Evolutionary conservation across 1,140 invertebrate species (phyloP).

Genomic region (Babylonia areolata): DNA sequence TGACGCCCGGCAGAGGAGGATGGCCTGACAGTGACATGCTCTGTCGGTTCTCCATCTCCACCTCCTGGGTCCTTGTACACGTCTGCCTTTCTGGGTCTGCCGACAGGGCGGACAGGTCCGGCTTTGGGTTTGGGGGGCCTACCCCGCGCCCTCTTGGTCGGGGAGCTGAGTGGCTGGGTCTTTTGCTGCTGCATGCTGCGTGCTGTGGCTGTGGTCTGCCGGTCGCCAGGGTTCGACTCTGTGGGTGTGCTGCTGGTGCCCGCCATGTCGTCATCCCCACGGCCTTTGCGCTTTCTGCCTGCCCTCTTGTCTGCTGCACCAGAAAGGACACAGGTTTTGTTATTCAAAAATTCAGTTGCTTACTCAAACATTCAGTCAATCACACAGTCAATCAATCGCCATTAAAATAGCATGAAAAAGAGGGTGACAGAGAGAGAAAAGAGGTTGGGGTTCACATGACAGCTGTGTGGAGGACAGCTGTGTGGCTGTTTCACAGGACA

Average conservation of each 20-base stretch:
- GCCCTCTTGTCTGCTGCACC: background rate
- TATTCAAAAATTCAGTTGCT: background rate
- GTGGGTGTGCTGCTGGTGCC: background rate
- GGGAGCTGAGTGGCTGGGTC: background rate
- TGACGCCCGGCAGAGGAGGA: too few relatives aligned
- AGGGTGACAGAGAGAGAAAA: too few relatives aligned
- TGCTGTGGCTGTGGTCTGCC: background rate
- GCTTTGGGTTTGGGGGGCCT: background rate
- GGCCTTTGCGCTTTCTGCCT: background rate
- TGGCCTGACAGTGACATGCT: too few relatives aligned
- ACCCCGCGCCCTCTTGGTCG: background rate
- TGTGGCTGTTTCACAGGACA: too few relatives aligned
- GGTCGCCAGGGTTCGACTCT: background rate
- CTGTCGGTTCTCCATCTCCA: background rate
- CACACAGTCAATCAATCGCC: too few relatives aligned
- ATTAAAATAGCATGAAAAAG: too few relatives aligned
- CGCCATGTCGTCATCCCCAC: background rate
- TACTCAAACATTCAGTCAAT: background rate
- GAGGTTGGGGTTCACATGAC: too few relatives aligned
- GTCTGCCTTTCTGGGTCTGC: background rate
- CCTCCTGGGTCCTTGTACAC: background rate
- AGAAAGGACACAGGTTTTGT: background rate
- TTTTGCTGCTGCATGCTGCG: background rate
- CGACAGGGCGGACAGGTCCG: background rate
- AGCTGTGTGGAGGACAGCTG: too few relatives aligned